phyloP scores from a whole-genome alignment of 2,888 invertebrate species.

The Drosophila mimica region DNA sequence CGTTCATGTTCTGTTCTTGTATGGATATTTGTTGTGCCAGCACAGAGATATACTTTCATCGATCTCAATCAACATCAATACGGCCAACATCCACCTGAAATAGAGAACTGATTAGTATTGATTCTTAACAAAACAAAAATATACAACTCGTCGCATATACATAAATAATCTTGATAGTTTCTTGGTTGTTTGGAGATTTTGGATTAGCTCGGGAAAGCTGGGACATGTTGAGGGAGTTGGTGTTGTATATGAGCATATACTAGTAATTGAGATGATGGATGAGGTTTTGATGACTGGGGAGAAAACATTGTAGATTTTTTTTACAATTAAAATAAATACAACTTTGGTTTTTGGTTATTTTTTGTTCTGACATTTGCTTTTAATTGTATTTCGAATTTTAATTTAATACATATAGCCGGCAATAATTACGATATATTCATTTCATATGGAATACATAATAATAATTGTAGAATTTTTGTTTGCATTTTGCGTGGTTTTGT shows the following conservation, averaged over 20 bases:
- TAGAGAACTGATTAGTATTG: constrained; percentile 83
- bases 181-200: neutral
- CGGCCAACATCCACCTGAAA: constrained; percentile 82
- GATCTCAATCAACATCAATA: constrained; percentile 51
- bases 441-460: constrained; percentile 70
- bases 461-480: constrained; percentile 52
- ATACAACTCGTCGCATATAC: constrained; percentile 4
- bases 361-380: constrained; percentile 74
- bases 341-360: constrained; percentile 59
- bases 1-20: constrained; percentile 49
- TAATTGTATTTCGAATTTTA: constrained; percentile 77
- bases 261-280: constrained; percentile 16
- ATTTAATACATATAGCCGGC: constrained; percentile 78
- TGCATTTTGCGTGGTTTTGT: constrained; percentile 25
- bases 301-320: constrained; percentile 14
- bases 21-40: constrained; percentile 55
- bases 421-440: constrained; percentile 69
- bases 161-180: constrained; percentile 1
- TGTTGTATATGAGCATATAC: constrained; percentile 26
- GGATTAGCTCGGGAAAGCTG: constrained; percentile 11
- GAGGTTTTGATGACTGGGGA: constrained; percentile 21
- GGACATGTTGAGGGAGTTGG: constrained; percentile 11
- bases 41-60: constrained; percentile 46
- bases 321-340: constrained; percentile 71
- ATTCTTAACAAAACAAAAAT: constrained; percentile 46